These are phyloP conservation scores for Drosophila sechellia DNA, from an alignment of 1,140 invertebrate genomes.

Conservation along the genomic window DNA sequence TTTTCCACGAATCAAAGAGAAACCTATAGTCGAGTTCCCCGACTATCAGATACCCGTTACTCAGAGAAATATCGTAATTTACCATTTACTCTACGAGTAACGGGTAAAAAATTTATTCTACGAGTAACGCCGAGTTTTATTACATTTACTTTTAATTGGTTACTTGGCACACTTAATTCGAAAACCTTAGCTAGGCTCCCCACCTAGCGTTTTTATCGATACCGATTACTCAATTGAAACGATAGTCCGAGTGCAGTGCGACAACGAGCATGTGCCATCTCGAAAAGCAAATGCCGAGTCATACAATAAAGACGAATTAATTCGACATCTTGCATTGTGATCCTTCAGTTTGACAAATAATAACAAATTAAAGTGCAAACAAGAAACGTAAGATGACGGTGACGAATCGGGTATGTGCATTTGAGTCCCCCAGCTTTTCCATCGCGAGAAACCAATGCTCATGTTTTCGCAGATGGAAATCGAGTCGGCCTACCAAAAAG, in stretches of 20 bases:
- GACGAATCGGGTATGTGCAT: conserved; percentile 65
- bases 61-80: too few species aligned
- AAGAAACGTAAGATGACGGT: conserved; percentile 62
- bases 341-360: not conserved
- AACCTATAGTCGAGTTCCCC: too few species aligned
- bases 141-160: too few species aligned
- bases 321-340: not conserved
- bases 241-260: not conserved
- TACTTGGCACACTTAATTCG: not conserved
- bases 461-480: conserved; percentile 91
- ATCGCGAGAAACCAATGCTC: not conserved
- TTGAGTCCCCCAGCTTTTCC: too few species aligned
- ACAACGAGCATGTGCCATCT: not conserved
- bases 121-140: too few species aligned
- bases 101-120: too few species aligned
- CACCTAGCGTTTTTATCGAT: not conserved
- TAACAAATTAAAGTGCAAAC: not conserved
- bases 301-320: conserved; percentile 23
- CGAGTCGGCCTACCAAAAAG: conserved; percentile 87
- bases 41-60: too few species aligned
- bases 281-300: conserved; percentile 38
- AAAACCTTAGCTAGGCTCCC: not conserved
- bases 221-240: not conserved
- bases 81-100: too few species aligned
- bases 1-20: too few species aligned